Conservation (phyloP, 2,888 invertebrate genomes). For the Aporophyla nigra region DNA sequence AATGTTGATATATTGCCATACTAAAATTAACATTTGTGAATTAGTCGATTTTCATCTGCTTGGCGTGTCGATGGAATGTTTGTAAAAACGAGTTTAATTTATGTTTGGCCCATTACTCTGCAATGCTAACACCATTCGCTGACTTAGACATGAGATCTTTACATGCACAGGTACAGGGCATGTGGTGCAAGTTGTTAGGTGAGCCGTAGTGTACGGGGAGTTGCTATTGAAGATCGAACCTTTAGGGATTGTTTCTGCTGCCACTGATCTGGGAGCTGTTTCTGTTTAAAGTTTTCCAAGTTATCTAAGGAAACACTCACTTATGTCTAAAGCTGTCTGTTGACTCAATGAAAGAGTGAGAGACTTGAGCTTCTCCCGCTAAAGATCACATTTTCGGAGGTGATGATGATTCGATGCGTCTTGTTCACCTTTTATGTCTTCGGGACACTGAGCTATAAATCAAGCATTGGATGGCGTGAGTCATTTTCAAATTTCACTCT, state of each 20-base stretch:
- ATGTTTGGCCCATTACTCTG: background rate
- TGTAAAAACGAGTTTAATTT: background rate
- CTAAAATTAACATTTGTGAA: slow-evolving; percentile 12
- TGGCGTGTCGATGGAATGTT: background rate
- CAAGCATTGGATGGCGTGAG: background rate
- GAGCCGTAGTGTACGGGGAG: background rate
- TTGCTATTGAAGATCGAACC: background rate
- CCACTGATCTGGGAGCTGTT: background rate
- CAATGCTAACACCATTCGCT: background rate
- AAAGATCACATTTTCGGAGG: background rate
- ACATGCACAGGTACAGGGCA: background rate
- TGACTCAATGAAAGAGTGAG: background rate
- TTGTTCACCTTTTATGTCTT: background rate
- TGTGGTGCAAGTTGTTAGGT: background rate
- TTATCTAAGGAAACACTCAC: background rate
- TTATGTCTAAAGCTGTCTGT: background rate
- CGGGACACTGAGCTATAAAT: background rate
- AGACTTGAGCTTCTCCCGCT: background rate
- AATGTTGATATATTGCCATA: slow-evolving; percentile 52
- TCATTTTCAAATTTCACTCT: background rate
- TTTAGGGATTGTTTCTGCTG: background rate
- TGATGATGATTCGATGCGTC: background rate
- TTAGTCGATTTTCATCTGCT: slow-evolving; percentile 35
- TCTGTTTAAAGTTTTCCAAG: background rate
- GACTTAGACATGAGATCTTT: background rate